Evolutionary conservation across 1,140 invertebrate genomes (phyloP).

Genomic region (Parapsyche elsis): DNA sequence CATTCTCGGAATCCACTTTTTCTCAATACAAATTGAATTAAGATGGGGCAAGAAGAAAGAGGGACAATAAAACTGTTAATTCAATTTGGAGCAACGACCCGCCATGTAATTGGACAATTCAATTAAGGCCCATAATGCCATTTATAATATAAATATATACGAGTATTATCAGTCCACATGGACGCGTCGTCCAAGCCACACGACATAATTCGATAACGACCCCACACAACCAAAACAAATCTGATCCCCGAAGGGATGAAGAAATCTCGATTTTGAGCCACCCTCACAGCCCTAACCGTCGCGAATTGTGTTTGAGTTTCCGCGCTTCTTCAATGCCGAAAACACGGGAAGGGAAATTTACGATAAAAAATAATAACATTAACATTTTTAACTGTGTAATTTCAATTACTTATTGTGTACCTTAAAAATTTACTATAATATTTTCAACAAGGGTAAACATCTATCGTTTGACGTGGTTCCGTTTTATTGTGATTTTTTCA

Average conservation of each 20-base stretch:
- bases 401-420: too few species aligned
- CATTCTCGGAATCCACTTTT: conserved; percentile 26
- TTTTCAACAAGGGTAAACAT: too few species aligned
- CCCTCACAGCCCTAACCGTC: neutral
- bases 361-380: too few species aligned
- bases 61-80: conserved; percentile 55
- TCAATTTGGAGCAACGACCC: conserved; percentile 56
- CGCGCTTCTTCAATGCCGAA: neutral
- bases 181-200: conserved; percentile 32
- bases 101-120: conserved; percentile 56
- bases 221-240: conserved; percentile 13
- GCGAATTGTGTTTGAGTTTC: neutral
- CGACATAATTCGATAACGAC: conserved; percentile 37
- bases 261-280: conserved; percentile 10
- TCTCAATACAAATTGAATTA: conserved; percentile 51
- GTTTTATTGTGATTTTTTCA: too few species aligned
- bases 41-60: conserved; percentile 45
- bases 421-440: too few species aligned
- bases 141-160: conserved; percentile 42
- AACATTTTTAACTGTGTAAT: too few species aligned
- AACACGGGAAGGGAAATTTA: neutral
- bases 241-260: neutral
- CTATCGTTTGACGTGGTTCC: too few species aligned
- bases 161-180: conserved; percentile 42
- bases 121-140: conserved; percentile 55